Evolutionary conservation across 2,113 vertebrate species (phyloP), one percentile per base, ranked within the genome.

Genomic region (Salminus brasiliensis): DNA sequence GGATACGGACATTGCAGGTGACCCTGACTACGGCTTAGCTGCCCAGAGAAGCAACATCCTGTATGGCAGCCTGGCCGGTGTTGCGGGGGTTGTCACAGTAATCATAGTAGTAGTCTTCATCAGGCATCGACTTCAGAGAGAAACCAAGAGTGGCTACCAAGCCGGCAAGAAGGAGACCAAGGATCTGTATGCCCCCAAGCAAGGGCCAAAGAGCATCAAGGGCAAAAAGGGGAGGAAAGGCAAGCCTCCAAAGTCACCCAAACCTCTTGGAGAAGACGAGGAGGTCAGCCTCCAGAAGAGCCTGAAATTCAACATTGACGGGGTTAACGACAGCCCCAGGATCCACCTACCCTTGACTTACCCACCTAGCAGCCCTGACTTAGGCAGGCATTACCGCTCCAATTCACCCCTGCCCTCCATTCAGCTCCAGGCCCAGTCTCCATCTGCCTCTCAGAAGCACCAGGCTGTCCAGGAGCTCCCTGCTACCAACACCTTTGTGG

Each of bases 161-260:
- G 96, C 98, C 0, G 98, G 98, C 3, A 99, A 99, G 88, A 99
- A 99, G 85, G 98, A 99, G 90, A 97, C 96, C 83, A 99, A 99
- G 84, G 98, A 99, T 88, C 90, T 99, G n/a, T 99, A 98, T 0
- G 92, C 98, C 0, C 97, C 98, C 55, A 99, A 99, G 86, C 98
- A 97, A 85, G 94, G 92, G 18, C 91, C 92, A 69, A 99, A 99
- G 86, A 91, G 95, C 0, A 82, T 92, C 72, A 99, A 98, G 92
- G 93, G 93, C 80, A 98, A 98, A 89, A 95, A 96, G 66, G 95
- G 94, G 79, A 95, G 96, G 86, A 99, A 99, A 87, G 96, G 95
- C 80, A 98, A 96, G 88, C 96, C 95, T 29, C 95, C 94, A 0
- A 98, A 98, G 83, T 94, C 96, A 0, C 93, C 96, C 25, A 97